phyloP scores from a whole-genome alignment of 1,140 invertebrate species.

The Choristoneura fumiferana region DNA sequence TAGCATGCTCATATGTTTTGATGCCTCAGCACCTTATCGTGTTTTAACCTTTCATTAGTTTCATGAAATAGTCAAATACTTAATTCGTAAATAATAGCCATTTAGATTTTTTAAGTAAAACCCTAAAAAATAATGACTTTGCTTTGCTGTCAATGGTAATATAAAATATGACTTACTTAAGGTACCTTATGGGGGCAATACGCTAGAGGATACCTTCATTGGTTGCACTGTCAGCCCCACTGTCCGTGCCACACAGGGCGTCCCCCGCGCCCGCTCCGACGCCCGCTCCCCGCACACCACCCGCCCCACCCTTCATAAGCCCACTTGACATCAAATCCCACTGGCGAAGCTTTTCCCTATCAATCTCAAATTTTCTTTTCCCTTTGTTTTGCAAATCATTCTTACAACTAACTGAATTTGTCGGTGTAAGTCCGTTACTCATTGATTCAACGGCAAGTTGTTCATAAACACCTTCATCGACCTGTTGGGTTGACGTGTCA shows the following conservation, averaged over 20 bases:
- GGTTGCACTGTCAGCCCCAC: slow-evolving; percentile 65
- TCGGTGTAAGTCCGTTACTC: slow-evolving; percentile 21
- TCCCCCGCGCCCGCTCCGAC: slow-evolving; percentile 65
- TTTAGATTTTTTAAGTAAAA: slow-evolving; percentile 39
- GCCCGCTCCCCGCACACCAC: slow-evolving; percentile 71
- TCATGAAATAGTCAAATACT: too few relatives aligned
- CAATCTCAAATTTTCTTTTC: slow-evolving; percentile 81
- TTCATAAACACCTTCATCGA: slow-evolving; percentile 75
- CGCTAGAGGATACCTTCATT: slow-evolving; percentile 73
- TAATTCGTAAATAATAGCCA: too few relatives aligned
- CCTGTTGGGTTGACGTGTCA: slow-evolving; percentile 33
- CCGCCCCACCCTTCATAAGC: slow-evolving; percentile 75
- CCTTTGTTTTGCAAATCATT: slow-evolving; percentile 39
- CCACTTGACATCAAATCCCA: slow-evolving; percentile 93
- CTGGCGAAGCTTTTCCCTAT: slow-evolving; percentile 90
- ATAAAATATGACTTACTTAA: slow-evolving; percentile 70
- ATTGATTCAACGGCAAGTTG: slow-evolving; percentile 58
- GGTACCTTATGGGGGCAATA: slow-evolving; percentile 64
- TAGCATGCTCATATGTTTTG: slow-evolving; percentile 47
- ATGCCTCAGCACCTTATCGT: slow-evolving; percentile 60
- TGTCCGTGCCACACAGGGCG: slow-evolving; percentile 60
- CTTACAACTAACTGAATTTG: slow-evolving; percentile 17
- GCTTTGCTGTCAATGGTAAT: slow-evolving; percentile 62
- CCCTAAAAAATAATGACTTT: slow-evolving; percentile 53
- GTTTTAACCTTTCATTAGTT: slow-evolving; percentile 54